Evolutionary conservation across 2,888 invertebrate genomes (phyloP).

Genomic region (Antitype chi): DNA sequence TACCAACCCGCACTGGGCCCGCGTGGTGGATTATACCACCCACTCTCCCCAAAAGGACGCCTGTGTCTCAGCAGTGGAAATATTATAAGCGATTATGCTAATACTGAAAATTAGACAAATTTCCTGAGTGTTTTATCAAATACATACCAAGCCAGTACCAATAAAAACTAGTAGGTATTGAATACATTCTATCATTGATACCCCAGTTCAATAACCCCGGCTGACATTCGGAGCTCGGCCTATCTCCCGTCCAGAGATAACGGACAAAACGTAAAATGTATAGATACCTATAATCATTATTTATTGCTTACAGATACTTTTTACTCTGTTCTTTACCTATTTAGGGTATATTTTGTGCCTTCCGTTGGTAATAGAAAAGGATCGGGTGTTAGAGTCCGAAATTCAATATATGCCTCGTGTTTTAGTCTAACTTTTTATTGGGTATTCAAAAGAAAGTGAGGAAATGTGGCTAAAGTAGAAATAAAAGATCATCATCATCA

Average conservation of each 20-base stretch:
- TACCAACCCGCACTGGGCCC: too few relatives aligned
- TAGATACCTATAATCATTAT: conserved; percentile 62
- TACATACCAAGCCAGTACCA: neutral
- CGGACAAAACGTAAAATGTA: conserved; percentile 57
- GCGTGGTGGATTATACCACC: too few relatives aligned
- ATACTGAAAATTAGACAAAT: neutral
- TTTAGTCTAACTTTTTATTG: conserved; percentile 12
- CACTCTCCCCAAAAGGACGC: too few relatives aligned
- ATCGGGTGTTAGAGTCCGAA: neutral
- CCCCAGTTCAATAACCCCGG: conserved; percentile 31
- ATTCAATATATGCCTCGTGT: conserved; percentile 17
- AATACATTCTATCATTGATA: conserved; percentile 18
- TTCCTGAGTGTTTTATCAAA: too few relatives aligned
- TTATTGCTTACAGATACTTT: conserved; percentile 59
- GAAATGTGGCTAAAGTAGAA: too few relatives aligned
- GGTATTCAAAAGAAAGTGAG: neutral
- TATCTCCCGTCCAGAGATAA: conserved; percentile 48
- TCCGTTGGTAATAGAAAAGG: conserved; percentile 11
- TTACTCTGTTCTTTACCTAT: conserved; percentile 30
- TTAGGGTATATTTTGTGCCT: conserved; percentile 25
- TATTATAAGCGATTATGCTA: too few relatives aligned
- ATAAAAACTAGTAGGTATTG: neutral
- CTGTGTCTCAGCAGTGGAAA: too few relatives aligned
- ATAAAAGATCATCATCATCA: too few relatives aligned
- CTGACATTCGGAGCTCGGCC: conserved; percentile 19